Evolutionary conservation across 2,797 vertebrate species (phyloP), one percentile per base, ranked within the genome.

Genomic region (Sarcoramphus papa): DNA sequence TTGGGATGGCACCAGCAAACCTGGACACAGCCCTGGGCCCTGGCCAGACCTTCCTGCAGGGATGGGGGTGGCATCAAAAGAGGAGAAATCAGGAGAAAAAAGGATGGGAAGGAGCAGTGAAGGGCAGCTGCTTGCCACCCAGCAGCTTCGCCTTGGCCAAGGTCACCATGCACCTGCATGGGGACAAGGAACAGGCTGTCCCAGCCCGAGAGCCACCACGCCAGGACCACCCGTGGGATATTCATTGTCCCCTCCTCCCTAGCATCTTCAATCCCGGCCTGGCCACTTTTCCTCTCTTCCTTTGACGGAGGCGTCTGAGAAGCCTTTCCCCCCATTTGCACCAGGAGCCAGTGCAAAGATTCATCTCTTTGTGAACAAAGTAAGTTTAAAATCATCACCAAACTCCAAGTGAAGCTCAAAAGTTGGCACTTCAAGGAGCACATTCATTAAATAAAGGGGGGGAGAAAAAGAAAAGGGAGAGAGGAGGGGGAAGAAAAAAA

Each of bases 371-470:
- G 41, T 92, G 88, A 93, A 88, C 64, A 6, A 89, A 95, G 60
- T 83, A 92, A 83, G 53, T 88, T 90, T 73, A 85, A 96, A 95
- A 96, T 65, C 37, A 60, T 72, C 78, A 68, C 79, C 65, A 88
- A 94, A 92, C 82, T 92, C 84, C 35, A 60, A 33, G 73, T 4
- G 4, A 76, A 94, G 88, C 91, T 75, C 82, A 82, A 51, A 84
- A 94, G 91, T 70, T 92, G 94, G 77, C 94, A 95, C 82, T 88
- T 95, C 82, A 95, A 94, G 94, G 47, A 93, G 83, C 43, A 85
- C 85, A 81, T 95, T 97, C 90, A 95, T 97, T 97, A 97, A 95
- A 91, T 92, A 93, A 94, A 90, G 50, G 62, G 28, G 14, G 64
- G 40, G 41, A 85, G 45, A 67, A 77, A 84, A 88, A 90, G 80